A percentile compares a stretch with the other conserved stretches of the same genome.
phyloP scores from a whole-genome alignment of 2,113 vertebrate genomes.

The Varanus komodoensis region DNA sequence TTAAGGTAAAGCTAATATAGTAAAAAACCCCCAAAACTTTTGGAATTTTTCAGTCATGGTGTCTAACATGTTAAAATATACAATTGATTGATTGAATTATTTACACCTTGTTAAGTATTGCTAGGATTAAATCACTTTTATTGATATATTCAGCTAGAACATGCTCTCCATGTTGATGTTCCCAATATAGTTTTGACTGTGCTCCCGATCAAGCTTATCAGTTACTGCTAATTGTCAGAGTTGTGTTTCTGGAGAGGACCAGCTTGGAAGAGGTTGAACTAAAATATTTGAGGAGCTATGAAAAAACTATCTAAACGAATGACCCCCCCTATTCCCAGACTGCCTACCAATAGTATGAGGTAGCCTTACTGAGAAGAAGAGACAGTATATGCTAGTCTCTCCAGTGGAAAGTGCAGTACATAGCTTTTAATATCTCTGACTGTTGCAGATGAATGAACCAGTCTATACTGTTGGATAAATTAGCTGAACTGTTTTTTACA shows the following conservation, averaged over 20 bases:
- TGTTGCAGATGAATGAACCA: neutral
- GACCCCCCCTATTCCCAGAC: neutral
- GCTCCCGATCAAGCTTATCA: too few relatives aligned
- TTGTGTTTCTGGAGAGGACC: too few relatives aligned
- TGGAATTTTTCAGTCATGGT: neutral
- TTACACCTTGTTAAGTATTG: neutral
- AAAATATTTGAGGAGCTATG: conserved; percentile 3
- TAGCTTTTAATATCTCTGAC: neutral
- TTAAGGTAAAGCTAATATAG: neutral
- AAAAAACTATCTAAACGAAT: neutral
- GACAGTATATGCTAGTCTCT: neutral
- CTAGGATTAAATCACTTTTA: neutral
- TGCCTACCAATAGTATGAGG: neutral
- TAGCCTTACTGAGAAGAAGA: neutral
- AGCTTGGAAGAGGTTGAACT: too few relatives aligned
- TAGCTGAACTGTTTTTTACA: neutral
- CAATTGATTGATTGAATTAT: neutral
- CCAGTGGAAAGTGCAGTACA: neutral
- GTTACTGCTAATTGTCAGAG: too few relatives aligned
- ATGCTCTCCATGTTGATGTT: too few relatives aligned
- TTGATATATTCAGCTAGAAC: neutral
- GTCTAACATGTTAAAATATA: neutral
- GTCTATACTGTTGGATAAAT: conserved; percentile 14
- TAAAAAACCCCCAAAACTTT: neutral
- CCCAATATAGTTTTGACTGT: too few relatives aligned